Percentiles rank a stretch among this genome's conserved stretches.
Conservation (phyloP, 2,797 vertebrate species). For the Sebastes itinus region DNA sequence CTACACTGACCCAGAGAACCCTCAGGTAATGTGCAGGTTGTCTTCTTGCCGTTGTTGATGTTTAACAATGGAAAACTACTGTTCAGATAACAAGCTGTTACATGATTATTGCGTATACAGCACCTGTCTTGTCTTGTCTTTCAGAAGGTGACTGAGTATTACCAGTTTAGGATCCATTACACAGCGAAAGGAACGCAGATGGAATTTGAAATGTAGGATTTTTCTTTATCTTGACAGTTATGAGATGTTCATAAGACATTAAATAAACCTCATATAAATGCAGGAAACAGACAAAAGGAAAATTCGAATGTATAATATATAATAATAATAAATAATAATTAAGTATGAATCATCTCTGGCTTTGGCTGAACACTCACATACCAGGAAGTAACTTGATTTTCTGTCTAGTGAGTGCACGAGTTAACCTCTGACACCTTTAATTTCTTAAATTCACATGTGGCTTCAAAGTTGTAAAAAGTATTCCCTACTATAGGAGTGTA, state of each 20-base stretch:
- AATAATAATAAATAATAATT: not conserved
- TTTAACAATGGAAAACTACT: not conserved
- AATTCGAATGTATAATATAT: too few relatives aligned
- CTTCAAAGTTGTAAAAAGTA: not conserved
- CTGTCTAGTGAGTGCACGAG: not conserved
- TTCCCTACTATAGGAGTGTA: not conserved
- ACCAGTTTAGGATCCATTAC: constrained; percentile 95
- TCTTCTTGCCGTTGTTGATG: not conserved
- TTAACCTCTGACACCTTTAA: not conserved
- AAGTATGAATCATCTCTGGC: not conserved
- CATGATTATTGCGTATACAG: not conserved
- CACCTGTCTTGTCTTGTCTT: constrained; percentile 32
- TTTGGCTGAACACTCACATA: not conserved
- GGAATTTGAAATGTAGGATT: constrained; percentile 89
- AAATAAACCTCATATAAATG: not conserved
- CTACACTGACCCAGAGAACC: constrained; percentile 89
- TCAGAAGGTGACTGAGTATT: constrained; percentile 95
- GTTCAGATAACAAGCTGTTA: not conserved
- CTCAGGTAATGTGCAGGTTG: constrained; percentile 81
- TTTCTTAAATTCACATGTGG: not conserved
- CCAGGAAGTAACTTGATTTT: not conserved
- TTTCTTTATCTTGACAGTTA: not conserved
- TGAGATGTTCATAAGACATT: not conserved
- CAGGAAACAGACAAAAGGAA: not conserved
- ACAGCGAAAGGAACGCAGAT: constrained; percentile 84